Base-by-base conservation (phyloP, 2,113 vertebrate species). In the Oreochromis spilurus region DNA sequence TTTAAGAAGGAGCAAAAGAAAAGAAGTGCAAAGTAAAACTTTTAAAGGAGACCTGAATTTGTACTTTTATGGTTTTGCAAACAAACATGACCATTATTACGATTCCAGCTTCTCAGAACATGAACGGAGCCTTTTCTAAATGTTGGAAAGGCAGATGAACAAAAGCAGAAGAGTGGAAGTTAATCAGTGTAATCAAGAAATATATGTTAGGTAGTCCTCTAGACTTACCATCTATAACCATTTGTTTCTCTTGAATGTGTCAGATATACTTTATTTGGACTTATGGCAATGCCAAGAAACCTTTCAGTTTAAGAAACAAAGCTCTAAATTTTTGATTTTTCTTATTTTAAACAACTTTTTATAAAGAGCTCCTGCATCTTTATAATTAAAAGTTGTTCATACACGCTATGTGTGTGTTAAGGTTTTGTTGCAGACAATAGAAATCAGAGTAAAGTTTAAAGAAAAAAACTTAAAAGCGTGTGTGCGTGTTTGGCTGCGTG, bases 1-100 rank as follows among this genome's bases (percentile, higher is more conserved):
- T 0, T 26, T 9, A 72, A 45, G 21, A 10, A 24, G n/a, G 21
- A 3, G 0, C 0, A 6, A 72, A 72, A 26, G 21, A 43, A 24
- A 70, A 43, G n/a, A 70, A 45, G 45, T 16, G 11, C 11, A 2
- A 50, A 50, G 40, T 45, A 0, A 9, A 72, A 40, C 67, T 26
- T 72, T 45, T 19, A 12, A 19, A 50, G 43, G 4, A 29, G 21
- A 75, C 43, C 8, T 16, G 40, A 72, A 70, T 70, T 70, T 43
- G 38, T 70, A 24, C 38, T 24, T 24, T 43, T 16, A 24, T n/a
- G 2, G 4, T 67, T 67, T 67, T 0, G 34, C n/a, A n/a, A n/a
- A 38, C 21, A 26, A 45, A 17, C 14, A 48, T 29, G 67, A 19
- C 5, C 24, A 31, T 29, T 26, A 5, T 77, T 0, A 31, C 2